These are phyloP conservation scores for Prosapia bicincta DNA, from an alignment of 2,888 invertebrate species.

Conservation along the genomic window DNA sequence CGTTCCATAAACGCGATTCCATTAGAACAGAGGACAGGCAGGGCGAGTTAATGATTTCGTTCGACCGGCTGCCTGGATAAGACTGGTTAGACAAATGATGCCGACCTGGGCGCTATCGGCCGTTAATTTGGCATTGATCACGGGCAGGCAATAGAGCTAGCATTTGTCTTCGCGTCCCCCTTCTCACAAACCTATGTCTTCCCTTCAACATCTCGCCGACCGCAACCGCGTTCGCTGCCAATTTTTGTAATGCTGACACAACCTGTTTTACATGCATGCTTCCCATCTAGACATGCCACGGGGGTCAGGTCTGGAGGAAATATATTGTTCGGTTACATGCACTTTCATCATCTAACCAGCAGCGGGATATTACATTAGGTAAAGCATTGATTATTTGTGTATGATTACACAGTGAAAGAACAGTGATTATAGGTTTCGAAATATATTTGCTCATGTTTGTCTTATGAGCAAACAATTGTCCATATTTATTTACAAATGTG, in stretches of 20 bases:
- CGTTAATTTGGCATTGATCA: slow-evolving; percentile 2
- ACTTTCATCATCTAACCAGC: too few species aligned
- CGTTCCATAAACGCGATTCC: neutral
- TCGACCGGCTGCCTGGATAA: neutral
- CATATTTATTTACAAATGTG: too few species aligned
- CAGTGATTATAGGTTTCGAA: too few species aligned
- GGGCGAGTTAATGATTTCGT: neutral
- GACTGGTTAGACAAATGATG: neutral
- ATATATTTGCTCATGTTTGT: too few species aligned
- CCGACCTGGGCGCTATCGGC: neutral
- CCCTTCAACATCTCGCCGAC: neutral
- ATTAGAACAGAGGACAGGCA: neutral
- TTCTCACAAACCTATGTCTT: neutral
- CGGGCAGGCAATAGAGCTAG: neutral
- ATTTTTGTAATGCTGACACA: neutral
- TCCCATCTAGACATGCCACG: neutral
- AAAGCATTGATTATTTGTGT: too few species aligned
- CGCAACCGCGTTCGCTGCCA: neutral
- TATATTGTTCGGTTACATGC: too few species aligned
- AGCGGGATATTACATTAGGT: too few species aligned
- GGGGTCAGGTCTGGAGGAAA: too few species aligned
- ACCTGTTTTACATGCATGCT: neutral
- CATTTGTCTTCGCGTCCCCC: neutral
- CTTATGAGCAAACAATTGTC: too few species aligned
- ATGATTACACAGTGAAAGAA: too few species aligned